Evolutionary conservation across 2,113 vertebrate genomes (phyloP).

Genomic region (Mus spicilegus): DNA sequence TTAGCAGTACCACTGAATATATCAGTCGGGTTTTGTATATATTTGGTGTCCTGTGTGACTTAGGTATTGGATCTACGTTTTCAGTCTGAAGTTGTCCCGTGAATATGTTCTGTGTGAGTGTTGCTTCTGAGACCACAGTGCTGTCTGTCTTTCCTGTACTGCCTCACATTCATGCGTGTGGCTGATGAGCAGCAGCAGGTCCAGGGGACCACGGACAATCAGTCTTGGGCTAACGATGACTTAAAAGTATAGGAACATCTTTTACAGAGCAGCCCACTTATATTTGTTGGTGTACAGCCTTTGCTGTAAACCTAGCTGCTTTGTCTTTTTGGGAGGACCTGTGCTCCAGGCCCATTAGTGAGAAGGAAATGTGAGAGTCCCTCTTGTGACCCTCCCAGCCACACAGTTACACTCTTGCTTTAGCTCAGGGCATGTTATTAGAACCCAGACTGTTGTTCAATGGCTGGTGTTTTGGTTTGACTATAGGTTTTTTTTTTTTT

Average conservation of each 20-base stretch:
- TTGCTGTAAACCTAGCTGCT: neutral
- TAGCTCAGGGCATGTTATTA: neutral
- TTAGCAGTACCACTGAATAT: neutral
- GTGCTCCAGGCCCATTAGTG: neutral
- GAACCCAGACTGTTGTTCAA: neutral
- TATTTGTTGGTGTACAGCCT: neutral
- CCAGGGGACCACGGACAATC: neutral
- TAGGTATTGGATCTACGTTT: neutral
- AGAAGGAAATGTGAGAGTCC: rapidly evolving
- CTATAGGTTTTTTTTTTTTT: neutral
- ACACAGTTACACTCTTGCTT: neutral
- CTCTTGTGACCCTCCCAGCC: neutral
- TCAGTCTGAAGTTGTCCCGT: neutral
- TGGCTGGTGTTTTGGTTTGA: neutral
- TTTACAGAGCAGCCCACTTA: neutral
- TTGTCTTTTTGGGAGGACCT: neutral
- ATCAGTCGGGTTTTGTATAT: neutral
- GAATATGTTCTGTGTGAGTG: neutral
- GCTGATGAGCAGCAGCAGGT: neutral
- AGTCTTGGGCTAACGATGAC: neutral
- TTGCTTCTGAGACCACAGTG: neutral
- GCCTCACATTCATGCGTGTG: neutral
- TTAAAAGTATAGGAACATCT: neutral
- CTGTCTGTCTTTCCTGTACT: rapidly evolving
- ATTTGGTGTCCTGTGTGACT: neutral